phyloP scores from a whole-genome alignment of 2,888 invertebrate species.

The Monoplex corrugatus region DNA sequence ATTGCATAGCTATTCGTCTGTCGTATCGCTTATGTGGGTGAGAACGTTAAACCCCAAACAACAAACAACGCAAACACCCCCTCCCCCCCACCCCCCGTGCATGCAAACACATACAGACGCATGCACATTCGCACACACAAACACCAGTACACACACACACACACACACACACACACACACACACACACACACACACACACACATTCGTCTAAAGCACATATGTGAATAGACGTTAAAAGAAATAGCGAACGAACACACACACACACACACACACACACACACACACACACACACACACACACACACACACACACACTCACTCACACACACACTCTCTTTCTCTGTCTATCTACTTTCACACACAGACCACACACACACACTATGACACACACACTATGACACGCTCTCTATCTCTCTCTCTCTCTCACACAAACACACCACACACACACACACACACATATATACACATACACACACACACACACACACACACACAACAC shows the following conservation, averaged over 20 bases:
- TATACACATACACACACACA: no score
- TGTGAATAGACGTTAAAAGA: no score
- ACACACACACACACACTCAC: neutral
- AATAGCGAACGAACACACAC: no score
- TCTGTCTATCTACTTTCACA: neutral
- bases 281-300: neutral
- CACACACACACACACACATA: neutral
- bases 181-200: constrained; percentile 11
- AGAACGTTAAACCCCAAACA: no score
- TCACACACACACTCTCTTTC: neutral
- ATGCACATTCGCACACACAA: neutral
- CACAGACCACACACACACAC: constrained; percentile 19
- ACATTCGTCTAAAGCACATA: neutral
- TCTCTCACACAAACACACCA: neutral
- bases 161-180: constrained; percentile 4
- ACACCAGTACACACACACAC: neutral
- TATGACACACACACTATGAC: neutral
- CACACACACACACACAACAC: no score
- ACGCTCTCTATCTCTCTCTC: neutral
- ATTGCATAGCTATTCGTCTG: no score
- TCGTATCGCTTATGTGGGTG: no score
- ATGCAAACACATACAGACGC: constrained; percentile 7
- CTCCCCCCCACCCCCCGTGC: no score
- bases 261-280: neutral
- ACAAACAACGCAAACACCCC: no score